These are phyloP conservation scores for Ophioderma brevispina DNA, from an alignment of 35 echinoderm and acorn worm genomes.

Conservation along the genomic window DNA sequence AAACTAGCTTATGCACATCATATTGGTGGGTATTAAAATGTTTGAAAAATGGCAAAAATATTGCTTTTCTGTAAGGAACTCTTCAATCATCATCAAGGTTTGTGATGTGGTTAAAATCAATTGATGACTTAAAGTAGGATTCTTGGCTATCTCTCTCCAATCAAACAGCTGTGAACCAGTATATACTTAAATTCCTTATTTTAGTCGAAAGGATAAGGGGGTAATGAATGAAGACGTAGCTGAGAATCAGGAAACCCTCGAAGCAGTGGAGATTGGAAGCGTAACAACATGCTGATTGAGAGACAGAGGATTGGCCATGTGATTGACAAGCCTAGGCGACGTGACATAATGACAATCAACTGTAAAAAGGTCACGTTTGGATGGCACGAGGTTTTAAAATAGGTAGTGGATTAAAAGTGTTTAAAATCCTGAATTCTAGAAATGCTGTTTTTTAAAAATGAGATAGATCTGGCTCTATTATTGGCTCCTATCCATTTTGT, in stretches of 20 bases:
- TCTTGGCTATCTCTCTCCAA: neutral
- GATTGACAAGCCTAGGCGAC: conserved; percentile 57
- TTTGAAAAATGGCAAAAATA: too few relatives aligned
- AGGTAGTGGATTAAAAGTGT: too few relatives aligned
- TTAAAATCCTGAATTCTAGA: too few relatives aligned
- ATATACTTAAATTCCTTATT: neutral
- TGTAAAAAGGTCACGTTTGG: conserved; percentile 98
- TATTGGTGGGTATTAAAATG: too few relatives aligned
- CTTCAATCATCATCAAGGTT: too few relatives aligned
- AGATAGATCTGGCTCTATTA: too few relatives aligned
- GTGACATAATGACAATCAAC: conserved; percentile 86
- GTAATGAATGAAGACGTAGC: neutral
- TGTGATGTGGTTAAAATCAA: too few relatives aligned
- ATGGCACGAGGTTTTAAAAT: conserved; percentile 99
- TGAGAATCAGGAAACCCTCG: conserved; percentile 18
- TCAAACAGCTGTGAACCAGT: neutral
- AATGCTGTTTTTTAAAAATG: too few relatives aligned
- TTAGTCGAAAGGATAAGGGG: neutral
- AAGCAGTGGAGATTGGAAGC: conserved; percentile 48
- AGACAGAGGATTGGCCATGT: conserved; percentile 71
- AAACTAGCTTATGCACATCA: too few relatives aligned
- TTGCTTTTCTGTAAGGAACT: too few relatives aligned
- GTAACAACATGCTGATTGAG: conserved; percentile 61
- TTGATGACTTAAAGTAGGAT: too few relatives aligned
- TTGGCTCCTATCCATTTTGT: too few relatives aligned